phyloP scores from a whole-genome alignment of 2,113 vertebrate species.

The Abramis brama region DNA sequence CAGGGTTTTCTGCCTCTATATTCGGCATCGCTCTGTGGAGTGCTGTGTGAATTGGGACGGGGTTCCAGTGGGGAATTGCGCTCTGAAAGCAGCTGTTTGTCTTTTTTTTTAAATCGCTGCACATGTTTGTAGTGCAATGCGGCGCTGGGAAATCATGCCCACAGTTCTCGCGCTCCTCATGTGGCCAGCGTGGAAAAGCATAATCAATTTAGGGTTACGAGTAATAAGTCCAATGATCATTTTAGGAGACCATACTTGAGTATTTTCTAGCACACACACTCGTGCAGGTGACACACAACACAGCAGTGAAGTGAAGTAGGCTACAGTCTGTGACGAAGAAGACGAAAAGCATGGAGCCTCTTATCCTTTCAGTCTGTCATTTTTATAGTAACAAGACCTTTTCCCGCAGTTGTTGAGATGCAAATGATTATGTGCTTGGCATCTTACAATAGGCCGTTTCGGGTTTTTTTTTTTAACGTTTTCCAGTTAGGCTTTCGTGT shows the following conservation, averaged over 20 bases:
- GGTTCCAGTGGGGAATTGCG: constrained; percentile 29
- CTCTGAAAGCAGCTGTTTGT: constrained; percentile 38
- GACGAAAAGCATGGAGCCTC: not conserved
- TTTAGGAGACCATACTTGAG: not conserved
- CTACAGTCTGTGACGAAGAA: not conserved
- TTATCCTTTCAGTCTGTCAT: not conserved
- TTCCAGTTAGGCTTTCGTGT: not conserved
- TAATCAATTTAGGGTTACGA: not conserved
- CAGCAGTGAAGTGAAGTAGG: not conserved
- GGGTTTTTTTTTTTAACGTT: too few species aligned
- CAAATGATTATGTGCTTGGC: not conserved
- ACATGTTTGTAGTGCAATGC: constrained; percentile 23
- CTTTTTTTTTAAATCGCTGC: constrained; percentile 18
- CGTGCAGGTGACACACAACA: not conserved
- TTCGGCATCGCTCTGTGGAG: constrained; percentile 44
- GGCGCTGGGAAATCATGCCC: not conserved
- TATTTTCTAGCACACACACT: not conserved
- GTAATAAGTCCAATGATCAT: not conserved
- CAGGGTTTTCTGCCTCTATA: constrained; percentile 48
- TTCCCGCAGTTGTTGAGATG: not conserved
- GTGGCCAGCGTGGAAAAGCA: not conserved
- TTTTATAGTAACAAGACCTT: not conserved
- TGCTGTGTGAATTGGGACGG: constrained; percentile 41
- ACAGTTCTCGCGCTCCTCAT: not conserved
- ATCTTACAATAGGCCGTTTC: not conserved